A percentile compares a stretch with the other conserved stretches of the same genome.
Evolutionary conservation across 2,888 invertebrate genomes (phyloP).

Genomic region (Drosophila niveifrons): DNA sequence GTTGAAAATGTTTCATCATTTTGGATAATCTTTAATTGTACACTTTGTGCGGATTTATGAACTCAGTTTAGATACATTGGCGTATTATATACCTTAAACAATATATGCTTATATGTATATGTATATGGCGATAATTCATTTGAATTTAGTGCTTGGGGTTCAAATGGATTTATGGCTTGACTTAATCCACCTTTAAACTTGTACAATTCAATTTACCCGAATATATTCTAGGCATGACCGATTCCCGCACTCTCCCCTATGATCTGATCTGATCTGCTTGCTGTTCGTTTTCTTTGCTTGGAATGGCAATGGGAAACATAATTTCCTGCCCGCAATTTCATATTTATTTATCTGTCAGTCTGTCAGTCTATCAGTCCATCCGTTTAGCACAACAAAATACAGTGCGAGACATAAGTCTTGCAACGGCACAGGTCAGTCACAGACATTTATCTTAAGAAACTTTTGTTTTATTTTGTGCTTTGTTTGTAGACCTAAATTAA

Average conservation of each 20-base stretch:
- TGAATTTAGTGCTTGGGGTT: slow-evolving; percentile 54
- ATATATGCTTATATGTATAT: slow-evolving; percentile 3
- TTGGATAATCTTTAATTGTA: slow-evolving; percentile 39
- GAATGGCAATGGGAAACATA: slow-evolving; percentile 55
- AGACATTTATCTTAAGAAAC: slow-evolving; percentile 6
- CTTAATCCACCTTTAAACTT: slow-evolving; percentile 77
- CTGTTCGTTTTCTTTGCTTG: slow-evolving; percentile 19
- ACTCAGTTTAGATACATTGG: slow-evolving; percentile 3
- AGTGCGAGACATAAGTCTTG: slow-evolving; percentile 51
- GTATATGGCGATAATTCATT: slow-evolving; percentile 52
- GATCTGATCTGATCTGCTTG: not conserved
- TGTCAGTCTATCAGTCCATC: slow-evolving; percentile 9
- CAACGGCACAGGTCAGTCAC: slow-evolving; percentile 27
- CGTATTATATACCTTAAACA: not conserved
- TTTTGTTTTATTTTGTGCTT: slow-evolving; percentile 3
- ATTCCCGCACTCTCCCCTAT: slow-evolving; percentile 7
- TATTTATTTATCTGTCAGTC: slow-evolving; percentile 58
- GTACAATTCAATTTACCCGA: slow-evolving; percentile 55
- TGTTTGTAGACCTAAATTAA: slow-evolving; percentile 2
- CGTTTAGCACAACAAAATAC: slow-evolving; percentile 35
- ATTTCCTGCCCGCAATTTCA: slow-evolving; percentile 69
- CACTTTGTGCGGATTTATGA: slow-evolving; percentile 23
- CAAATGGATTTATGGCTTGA: slow-evolving; percentile 73
- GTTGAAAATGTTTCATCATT: slow-evolving; percentile 14
- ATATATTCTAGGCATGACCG: slow-evolving; percentile 34